Percentiles rank a stretch among this genome's conserved stretches.
Evolutionary conservation across 2,797 vertebrate genomes (phyloP).

Genomic region (Cynopterus sphinx): DNA sequence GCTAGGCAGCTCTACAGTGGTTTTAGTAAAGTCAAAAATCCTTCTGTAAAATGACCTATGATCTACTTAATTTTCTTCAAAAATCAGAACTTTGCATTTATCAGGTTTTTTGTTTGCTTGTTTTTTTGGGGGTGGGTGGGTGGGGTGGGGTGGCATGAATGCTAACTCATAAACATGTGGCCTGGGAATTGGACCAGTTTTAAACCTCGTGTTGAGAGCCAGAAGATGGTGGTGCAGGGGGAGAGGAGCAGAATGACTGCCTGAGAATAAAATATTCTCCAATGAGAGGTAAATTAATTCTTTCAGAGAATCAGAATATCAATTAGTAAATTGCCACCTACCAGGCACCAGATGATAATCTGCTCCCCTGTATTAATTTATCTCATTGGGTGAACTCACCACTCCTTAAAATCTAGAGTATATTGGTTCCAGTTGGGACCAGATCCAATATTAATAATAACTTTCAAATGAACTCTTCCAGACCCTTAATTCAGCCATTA

Average conservation of each 20-base stretch:
- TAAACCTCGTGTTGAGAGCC: background rate
- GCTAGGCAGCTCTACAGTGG: background rate
- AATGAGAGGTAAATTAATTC: slow-evolving; percentile 48
- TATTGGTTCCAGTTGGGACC: slow-evolving; percentile 64
- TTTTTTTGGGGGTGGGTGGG: no score
- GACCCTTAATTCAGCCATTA: slow-evolving; percentile 54
- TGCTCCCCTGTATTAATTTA: slow-evolving; percentile 63
- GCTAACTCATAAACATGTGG: background rate
- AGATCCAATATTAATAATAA: slow-evolving; percentile 68
- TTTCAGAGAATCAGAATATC: slow-evolving; percentile 61
- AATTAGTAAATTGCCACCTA: slow-evolving; percentile 68
- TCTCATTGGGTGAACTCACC: slow-evolving; percentile 34
- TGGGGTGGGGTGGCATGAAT: background rate
- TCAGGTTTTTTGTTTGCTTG: background rate
- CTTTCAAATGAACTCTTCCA: slow-evolving; percentile 67
- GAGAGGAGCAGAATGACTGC: background rate
- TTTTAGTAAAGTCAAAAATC: slow-evolving; percentile 10
- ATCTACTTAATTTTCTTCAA: background rate
- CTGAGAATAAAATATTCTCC: slow-evolving; percentile 14
- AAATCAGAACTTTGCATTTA: slow-evolving; percentile 10
- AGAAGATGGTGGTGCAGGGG: background rate
- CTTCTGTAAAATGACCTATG: background rate
- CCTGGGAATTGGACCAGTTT: background rate
- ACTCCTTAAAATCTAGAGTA: slow-evolving; percentile 28
- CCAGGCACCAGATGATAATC: slow-evolving; percentile 32